These are phyloP conservation scores for Didymodactylos carnosus DNA, from an alignment of 2,888 invertebrate species.

Conservation along the genomic window DNA sequence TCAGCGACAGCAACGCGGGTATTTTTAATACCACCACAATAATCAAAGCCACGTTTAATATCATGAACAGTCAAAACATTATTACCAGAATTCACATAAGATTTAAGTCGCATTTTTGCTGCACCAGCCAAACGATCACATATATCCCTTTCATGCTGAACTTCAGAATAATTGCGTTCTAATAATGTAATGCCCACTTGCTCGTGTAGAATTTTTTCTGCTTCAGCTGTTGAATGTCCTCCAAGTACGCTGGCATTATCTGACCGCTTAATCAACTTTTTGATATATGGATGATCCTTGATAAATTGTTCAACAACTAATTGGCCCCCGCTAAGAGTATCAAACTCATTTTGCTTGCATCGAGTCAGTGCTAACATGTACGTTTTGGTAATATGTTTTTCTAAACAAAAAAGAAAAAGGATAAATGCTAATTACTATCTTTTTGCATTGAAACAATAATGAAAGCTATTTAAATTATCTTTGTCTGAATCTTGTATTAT, in stretches of 20 bases:
- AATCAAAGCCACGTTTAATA: neutral
- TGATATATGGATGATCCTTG: neutral
- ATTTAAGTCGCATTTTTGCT: neutral
- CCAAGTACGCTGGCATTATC: neutral
- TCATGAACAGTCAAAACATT: neutral
- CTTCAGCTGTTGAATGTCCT: neutral
- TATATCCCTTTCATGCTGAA: neutral
- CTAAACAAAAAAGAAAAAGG: neutral
- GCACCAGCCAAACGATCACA: neutral
- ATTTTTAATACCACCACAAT: neutral
- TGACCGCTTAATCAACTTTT: neutral
- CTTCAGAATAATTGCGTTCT: neutral
- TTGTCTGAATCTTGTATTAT: neutral
- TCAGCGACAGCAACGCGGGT: neutral
- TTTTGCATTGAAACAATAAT: too few relatives aligned
- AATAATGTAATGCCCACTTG: neutral
- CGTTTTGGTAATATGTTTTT: neutral
- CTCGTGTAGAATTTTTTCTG: neutral
- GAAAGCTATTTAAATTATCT: too few relatives aligned
- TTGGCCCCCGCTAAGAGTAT: neutral
- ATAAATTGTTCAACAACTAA: neutral
- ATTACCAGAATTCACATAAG: neutral
- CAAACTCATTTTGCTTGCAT: neutral
- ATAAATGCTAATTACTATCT: too few relatives aligned
- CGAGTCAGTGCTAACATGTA: neutral